phyloP scores from a whole-genome alignment of 2,797 vertebrate genomes.

The Caiman crocodilus region DNA sequence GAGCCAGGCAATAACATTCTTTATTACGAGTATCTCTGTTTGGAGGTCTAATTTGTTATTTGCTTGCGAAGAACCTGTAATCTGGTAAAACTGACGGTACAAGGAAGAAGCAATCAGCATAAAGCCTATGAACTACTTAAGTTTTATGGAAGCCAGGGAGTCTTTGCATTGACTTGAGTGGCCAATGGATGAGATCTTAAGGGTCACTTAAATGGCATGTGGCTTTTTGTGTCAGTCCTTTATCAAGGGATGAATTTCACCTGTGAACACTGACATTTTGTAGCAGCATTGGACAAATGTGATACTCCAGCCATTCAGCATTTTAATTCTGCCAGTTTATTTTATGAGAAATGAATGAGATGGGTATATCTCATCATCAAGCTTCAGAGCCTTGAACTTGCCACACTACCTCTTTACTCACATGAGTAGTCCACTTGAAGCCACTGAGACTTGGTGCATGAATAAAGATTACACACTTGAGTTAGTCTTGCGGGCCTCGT shows the following conservation, averaged over 20 bases:
- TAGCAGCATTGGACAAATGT: constrained; percentile 26
- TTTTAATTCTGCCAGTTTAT: constrained; percentile 43
- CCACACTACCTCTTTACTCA: background rate
- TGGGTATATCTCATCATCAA: background rate
- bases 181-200: background rate
- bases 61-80: background rate
- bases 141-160: background rate
- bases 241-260: background rate
- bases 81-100: rapidly evolving
- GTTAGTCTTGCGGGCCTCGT: background rate
- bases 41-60: background rate
- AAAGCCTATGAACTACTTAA: background rate
- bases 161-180: background rate
- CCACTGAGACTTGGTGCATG: background rate
- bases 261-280: constrained; percentile 15
- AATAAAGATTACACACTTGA: background rate
- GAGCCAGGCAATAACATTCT: background rate
- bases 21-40: background rate
- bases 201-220: constrained; percentile 21
- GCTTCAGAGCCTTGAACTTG: background rate
- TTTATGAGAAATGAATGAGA: constrained; percentile 29
- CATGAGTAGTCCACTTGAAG: background rate
- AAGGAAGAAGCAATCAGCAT: background rate
- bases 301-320: background rate
- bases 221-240: constrained; percentile 22